A percentile compares a stretch with the other conserved stretches of the same genome.
Evolutionary conservation across 2,888 invertebrate genomes (phyloP).

Genomic region (Campoplex capitator): DNA sequence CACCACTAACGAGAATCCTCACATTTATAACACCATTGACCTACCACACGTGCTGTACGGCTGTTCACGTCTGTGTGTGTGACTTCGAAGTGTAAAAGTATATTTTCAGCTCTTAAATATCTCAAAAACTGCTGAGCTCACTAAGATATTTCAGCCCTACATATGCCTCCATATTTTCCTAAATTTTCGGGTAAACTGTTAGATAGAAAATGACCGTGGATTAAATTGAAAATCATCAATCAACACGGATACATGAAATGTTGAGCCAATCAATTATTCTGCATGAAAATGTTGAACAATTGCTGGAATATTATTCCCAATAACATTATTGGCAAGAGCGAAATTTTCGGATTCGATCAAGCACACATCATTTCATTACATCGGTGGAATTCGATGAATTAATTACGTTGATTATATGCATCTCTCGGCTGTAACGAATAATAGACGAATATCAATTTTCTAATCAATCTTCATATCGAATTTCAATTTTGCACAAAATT

Average conservation of each 20-base stretch:
- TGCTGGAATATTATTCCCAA: background rate
- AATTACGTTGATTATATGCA: too few relatives aligned
- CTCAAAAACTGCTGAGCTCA: background rate
- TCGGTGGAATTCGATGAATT: too few relatives aligned
- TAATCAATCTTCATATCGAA: too few relatives aligned
- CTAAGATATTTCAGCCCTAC: background rate
- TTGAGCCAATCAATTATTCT: background rate
- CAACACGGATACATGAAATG: background rate
- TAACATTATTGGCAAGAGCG: background rate
- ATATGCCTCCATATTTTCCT: background rate
- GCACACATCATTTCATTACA: too few relatives aligned
- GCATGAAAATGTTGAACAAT: background rate
- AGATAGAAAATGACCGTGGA: background rate
- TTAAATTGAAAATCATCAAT: background rate
- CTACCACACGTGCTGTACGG: background rate
- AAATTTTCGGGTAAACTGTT: background rate
- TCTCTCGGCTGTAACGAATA: too few relatives aligned
- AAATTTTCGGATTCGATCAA: background rate
- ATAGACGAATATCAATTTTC: too few relatives aligned
- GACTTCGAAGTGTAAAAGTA: background rate
- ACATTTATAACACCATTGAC: constrained; percentile 43
- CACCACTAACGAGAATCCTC: constrained; percentile 36
- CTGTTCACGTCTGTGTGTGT: background rate
- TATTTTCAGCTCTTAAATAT: background rate
- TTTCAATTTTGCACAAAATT: too few relatives aligned